These are phyloP conservation scores for Eupeodes luniger DNA, from an alignment of 2,888 invertebrate genomes.

Conservation along the genomic window DNA sequence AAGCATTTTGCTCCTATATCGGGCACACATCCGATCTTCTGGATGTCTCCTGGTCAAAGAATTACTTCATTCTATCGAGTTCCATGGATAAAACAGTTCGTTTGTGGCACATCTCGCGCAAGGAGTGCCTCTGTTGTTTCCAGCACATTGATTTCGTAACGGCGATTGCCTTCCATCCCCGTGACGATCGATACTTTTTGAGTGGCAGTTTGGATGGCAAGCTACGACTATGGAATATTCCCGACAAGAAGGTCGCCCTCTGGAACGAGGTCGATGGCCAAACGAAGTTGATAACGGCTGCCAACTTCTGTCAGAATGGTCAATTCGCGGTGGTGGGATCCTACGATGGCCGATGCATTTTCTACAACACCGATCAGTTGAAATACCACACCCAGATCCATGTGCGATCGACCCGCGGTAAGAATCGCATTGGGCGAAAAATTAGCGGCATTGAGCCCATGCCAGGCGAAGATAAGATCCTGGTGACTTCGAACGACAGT, in stretches of 20 bases:
- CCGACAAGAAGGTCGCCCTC: conserved; percentile 98
- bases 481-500: conserved; percentile 99
- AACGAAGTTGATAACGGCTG: conserved; percentile 97
- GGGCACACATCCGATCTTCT: conserved; percentile 98
- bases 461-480: conserved; percentile 97
- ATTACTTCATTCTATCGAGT: conserved; percentile 98
- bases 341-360: conserved; percentile 98
- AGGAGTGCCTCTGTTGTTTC: conserved; percentile 99
- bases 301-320: conserved; percentile 98
- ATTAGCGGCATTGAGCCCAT: conserved; percentile 99
- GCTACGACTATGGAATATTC: conserved; percentile 99
- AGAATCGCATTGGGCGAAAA: conserved; percentile 96
- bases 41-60: conserved; percentile 99
- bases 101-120: conserved; percentile 98
- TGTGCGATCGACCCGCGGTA: conserved; percentile 97
- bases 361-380: conserved; percentile 98
- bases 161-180: conserved; percentile 98
- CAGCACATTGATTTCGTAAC: conserved; percentile 99
- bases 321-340: conserved; percentile 99
- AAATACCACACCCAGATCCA: conserved; percentile 99
- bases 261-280: conserved; percentile 99
- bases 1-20: conserved; percentile 95
- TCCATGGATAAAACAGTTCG: conserved; percentile 99
- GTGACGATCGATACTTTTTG: conserved; percentile 94
- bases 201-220: conserved; percentile 99